Base-by-base conservation (phyloP, 2,797 vertebrate species). In the Acropternis orthonyx region DNA sequence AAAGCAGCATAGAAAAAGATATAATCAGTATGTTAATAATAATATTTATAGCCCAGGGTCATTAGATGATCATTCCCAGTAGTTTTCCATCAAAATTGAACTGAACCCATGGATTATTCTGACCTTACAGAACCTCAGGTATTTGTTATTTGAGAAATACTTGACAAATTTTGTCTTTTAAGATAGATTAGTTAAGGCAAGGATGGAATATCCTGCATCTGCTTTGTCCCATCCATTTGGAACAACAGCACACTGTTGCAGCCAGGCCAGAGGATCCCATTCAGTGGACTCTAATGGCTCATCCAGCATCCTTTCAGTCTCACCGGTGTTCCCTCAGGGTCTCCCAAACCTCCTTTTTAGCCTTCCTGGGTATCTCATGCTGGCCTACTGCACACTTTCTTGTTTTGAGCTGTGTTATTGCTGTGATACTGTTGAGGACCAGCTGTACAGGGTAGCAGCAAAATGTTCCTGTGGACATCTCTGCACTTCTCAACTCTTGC, bases 1-100 rank as follows among this genome's bases (percentile, higher is more conserved):
- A 95, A 95, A 68, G 10, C 44, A 81, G 73, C 79, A 76, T 20
- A 72, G 62, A 44, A 94, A 80, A 88, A 81, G 24, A 77, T 91
- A 72, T 37, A 65, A 94, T 91, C 81, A 55, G 85, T 86, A 94
- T 91, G 89, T 69, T 88, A 93, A 93, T 94, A 94, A 88, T 52
- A 93, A 94, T 89, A 92, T 89, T 92, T 92, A 72, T 91, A 94
- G 54, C 79, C 58, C 28, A 92, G 28, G 7, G 46, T 94, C 74
- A 52, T 82, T 94, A 87, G 55, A 72, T 85, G 75, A 89, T 93
- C 49, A 86, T 95, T 95, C 82, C 73, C 75, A 63, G 89, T 62
- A 87, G 85, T 88, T 90, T 95, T 91, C 39, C 48, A 69, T 84
- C 76, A 83, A 46, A 85, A 85, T 3, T 56, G 48, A 89, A 62